phyloP scores from a whole-genome alignment of 2,113 vertebrate genomes.

The Dicentrarchus labrax region DNA sequence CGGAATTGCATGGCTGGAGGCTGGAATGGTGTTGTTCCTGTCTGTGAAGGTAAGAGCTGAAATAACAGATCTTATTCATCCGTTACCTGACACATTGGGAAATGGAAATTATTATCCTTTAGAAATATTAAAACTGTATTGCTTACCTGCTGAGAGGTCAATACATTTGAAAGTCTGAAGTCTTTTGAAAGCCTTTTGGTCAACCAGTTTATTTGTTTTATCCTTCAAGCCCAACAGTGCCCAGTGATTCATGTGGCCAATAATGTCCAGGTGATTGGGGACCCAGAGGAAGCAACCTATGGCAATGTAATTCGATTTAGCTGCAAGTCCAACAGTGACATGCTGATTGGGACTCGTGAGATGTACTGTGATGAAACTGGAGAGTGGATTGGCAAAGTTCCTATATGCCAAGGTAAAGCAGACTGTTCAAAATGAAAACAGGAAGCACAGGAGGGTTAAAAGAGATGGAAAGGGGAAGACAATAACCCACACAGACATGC shows the following conservation, averaged over 20 bases:
- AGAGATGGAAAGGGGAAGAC: background rate
- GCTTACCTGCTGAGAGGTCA: background rate
- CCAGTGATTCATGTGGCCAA: background rate
- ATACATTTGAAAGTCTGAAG: background rate
- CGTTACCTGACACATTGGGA: background rate
- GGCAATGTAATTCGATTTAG: conserved; percentile 77
- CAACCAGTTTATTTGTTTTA: background rate
- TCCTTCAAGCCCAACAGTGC: conserved; percentile 70
- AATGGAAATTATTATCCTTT: background rate
- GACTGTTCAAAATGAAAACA: background rate
- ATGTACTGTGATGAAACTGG: conserved; percentile 71
- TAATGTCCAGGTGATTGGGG: conserved; percentile 60
- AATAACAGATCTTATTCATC: background rate
- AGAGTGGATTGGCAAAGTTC: conserved; percentile 42
- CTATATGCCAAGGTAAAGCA: conserved; percentile 72
- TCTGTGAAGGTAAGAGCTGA: conserved; percentile 79
- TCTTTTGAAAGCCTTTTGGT: background rate
- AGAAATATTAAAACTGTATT: background rate
- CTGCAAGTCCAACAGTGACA: conserved; percentile 42
- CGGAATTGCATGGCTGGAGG: conserved; percentile 73
- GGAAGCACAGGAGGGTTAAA: background rate
- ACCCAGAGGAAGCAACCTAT: conserved; percentile 63
- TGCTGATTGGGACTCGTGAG: conserved; percentile 11
- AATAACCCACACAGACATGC: background rate
- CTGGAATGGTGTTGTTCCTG: conserved; percentile 81